Base-by-base conservation (phyloP, 1,140 invertebrate species). In the Araneus ventricosus region DNA sequence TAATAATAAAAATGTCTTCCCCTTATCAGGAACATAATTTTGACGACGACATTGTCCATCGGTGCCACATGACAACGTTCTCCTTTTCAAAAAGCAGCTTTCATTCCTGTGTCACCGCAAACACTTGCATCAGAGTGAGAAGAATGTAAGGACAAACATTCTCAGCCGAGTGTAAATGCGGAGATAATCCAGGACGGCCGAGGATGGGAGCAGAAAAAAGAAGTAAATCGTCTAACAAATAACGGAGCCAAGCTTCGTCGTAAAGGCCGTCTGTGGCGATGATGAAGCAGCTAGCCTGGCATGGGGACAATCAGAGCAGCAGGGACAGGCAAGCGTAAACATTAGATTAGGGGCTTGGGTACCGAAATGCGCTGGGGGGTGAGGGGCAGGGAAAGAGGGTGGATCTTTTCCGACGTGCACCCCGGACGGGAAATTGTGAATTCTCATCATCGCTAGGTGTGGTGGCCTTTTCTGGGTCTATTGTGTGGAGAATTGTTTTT, bases 241-340 rank as follows among this genome's bases (percentile, higher is more conserved):
- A 63, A 52, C 59, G 85, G 59, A 87, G 61, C 85, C 45, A 22
- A 27, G 84, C 20, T 22, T 37, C 80, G 27, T 52, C 30, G 85
- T 37, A 87, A 87, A 87, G 24, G 85, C 59, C 59, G 85, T 63
- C 85, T 87, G 80, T 45, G 27, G 80, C 59, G 52, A 87, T 87
- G 85, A 87, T 87, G 85, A 87, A 87, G 85, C 45, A 87, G 85
- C 85, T 37, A 41, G 22, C 45, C 57, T 37, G 57, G 59, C 52
- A 87, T n/a, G 30, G 45, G 59, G 59, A 87, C 85, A 87, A 87
- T 87, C 85, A 87, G 85, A 63, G 45, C 85, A 61, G 41, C 57
- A 87, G 85, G 63, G 52, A 87, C 85, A 63, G 85, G 85, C 57
- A 87, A 87, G 85, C 85, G 85, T 87, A 87, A 87, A 87, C 85